These are phyloP conservation scores for Synanthedon formicaeformis DNA, from an alignment of 2,888 invertebrate genomes.

Conservation along the genomic window DNA sequence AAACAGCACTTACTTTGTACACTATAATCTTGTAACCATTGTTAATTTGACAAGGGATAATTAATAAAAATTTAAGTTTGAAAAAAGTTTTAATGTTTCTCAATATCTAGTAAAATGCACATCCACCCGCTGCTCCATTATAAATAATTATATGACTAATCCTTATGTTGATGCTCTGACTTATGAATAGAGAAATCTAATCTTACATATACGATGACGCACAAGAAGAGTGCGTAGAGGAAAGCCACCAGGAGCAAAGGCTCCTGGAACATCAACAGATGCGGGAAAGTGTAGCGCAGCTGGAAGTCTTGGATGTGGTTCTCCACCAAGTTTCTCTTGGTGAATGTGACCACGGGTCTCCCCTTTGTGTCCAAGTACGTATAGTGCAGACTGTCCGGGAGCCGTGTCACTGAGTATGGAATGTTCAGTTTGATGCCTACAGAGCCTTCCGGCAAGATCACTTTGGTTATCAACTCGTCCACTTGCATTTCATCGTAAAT, in stretches of 20 bases:
- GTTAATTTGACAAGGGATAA: no score
- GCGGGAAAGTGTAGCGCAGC: conserved; percentile 88
- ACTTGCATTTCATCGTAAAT: conserved; percentile 97
- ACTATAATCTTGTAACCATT: no score
- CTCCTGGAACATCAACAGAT: conserved; percentile 89
- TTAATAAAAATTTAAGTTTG: no score
- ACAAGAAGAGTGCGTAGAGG: conserved; percentile 88
- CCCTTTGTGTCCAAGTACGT: conserved; percentile 97
- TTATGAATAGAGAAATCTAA: conserved; percentile 94
- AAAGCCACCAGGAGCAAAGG: conserved; percentile 90
- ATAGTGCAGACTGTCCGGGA: conserved; percentile 81
- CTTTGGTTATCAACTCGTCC: conserved; percentile 86
- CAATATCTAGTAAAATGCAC: conserved; percentile 3
- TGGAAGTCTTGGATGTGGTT: conserved; percentile 97
- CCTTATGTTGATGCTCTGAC: conserved; percentile 71
- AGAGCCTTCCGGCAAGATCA: conserved; percentile 95
- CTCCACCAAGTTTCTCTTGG: conserved; percentile 90
- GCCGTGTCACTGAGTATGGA: conserved; percentile 83
- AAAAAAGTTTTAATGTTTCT: no score
- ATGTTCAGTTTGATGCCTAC: conserved; percentile 83
- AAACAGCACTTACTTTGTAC: no score
- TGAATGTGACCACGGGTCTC: conserved; percentile 86
- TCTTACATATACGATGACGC: conserved; percentile 93
- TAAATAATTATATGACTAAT: conserved; percentile 24
- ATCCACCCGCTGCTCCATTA: no score